Evolutionary conservation across 2,113 vertebrate genomes (phyloP).

Genomic region (Pseudois nayaur): DNA sequence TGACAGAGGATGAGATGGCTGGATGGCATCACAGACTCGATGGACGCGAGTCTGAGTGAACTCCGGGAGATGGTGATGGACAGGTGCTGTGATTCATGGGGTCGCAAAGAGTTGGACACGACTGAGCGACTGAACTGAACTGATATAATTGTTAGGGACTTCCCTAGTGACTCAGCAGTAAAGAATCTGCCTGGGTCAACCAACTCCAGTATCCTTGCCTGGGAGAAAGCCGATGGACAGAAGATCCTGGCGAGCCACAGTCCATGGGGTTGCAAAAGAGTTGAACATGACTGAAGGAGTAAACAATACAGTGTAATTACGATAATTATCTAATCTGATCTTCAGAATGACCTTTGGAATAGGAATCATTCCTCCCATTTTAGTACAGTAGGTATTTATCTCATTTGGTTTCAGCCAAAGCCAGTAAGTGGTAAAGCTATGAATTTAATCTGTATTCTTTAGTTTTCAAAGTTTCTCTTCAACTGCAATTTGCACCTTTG

Average conservation of each 20-base stretch:
- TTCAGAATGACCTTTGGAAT: not conserved
- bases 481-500: not conserved
- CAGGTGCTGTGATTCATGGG: no score
- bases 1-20: no score
- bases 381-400: not conserved
- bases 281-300: not conserved
- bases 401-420: not conserved
- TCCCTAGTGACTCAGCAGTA: not conserved
- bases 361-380: not conserved
- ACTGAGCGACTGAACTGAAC: no score
- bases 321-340: not conserved
- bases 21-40: accelerated
- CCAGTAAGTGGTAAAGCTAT: not conserved
- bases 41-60: no score
- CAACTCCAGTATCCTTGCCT: not conserved
- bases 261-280: not conserved
- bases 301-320: not conserved
- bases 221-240: not conserved
- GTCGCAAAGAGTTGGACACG: accelerated
- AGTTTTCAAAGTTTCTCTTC: not conserved
- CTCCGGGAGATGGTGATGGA: no score
- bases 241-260: accelerated
- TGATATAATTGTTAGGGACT: not conserved
- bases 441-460: not conserved
- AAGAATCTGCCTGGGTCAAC: not conserved